phyloP scores from a whole-genome alignment of 2,797 vertebrate species.

The Tiaroga cobitis region DNA sequence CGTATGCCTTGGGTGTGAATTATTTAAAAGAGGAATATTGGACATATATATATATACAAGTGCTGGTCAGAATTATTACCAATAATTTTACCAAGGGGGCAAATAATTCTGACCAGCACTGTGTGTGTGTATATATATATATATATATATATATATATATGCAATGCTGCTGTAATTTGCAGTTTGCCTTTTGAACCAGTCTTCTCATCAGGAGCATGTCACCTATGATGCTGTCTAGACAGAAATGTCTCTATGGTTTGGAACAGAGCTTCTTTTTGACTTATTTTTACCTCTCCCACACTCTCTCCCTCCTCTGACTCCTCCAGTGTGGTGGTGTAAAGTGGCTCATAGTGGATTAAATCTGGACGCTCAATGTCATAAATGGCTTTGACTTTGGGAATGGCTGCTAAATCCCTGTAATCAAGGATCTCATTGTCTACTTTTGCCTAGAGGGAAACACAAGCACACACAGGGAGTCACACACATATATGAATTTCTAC shows the following conservation, averaged over 20 bases:
- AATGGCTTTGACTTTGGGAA: slow-evolving; percentile 92
- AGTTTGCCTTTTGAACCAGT: neutral
- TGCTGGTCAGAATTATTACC: no score
- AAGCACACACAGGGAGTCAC: slow-evolving; percentile 35
- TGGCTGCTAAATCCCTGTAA: slow-evolving; percentile 91
- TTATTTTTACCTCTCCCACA: slow-evolving; percentile 83
- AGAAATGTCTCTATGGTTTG: slow-evolving; percentile 3
- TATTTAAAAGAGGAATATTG: neutral
- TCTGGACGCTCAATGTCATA: slow-evolving; percentile 92
- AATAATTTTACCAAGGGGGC: no score
- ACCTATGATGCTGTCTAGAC: neutral
- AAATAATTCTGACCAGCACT: no score
- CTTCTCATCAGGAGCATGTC: neutral
- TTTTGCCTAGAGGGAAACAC: slow-evolving; percentile 80
- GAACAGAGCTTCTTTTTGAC: slow-evolving; percentile 4
- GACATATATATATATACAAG: no score
- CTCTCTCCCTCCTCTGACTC: slow-evolving; percentile 87
- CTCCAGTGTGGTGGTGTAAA: slow-evolving; percentile 84
- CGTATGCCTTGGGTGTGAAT: neutral
- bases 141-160: no score
- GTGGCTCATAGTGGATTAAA: slow-evolving; percentile 89
- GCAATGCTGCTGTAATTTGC: neutral
- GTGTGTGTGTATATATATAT: no score
- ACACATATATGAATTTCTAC: neutral
- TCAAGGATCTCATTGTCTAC: slow-evolving; percentile 93